Conservation (phyloP, 2,888 invertebrate species). For the Phyllotreta cruciferae region DNA sequence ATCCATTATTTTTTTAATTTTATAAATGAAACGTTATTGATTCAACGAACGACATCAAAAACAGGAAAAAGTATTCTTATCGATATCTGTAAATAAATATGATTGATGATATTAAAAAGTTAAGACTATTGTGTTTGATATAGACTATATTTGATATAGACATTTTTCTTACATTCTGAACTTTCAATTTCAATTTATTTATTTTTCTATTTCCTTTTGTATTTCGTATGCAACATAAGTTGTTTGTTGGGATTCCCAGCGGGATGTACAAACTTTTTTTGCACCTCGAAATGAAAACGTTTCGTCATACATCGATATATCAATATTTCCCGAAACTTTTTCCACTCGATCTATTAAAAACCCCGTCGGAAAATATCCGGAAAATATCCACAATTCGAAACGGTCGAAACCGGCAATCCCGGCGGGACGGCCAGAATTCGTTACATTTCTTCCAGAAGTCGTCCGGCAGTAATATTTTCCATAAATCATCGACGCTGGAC, state of each 20-base stretch:
- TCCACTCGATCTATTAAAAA: constrained; percentile 15
- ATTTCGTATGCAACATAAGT: constrained; percentile 20
- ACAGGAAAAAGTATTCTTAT: no score
- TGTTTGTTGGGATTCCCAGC: constrained; percentile 36
- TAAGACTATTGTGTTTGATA: no score
- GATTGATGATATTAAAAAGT: no score
- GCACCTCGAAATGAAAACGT: constrained; percentile 51
- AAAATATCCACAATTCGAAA: constrained; percentile 55
- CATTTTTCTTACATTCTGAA: no score
- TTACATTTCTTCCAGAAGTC: constrained; percentile 55
- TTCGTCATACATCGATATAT: constrained; percentile 52
- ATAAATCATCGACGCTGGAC: constrained; percentile 61
- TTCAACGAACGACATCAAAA: no score
- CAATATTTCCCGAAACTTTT: constrained; percentile 21
- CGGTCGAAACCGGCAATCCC: constrained; percentile 55
- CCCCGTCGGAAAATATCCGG: neutral
- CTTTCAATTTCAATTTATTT: no score
- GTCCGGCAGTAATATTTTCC: constrained; percentile 61
- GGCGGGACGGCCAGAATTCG: constrained; percentile 54
- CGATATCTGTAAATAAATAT: no score
- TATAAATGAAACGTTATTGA: no score
- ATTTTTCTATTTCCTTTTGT: neutral
- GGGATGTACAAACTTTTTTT: constrained; percentile 40
- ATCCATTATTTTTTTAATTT: no score
- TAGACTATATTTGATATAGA: no score